A percentile compares a stretch with the other conserved stretches of the same genome.
phyloP scores from a whole-genome alignment of 2,797 vertebrate genomes.

The Okamejei kenojei region DNA sequence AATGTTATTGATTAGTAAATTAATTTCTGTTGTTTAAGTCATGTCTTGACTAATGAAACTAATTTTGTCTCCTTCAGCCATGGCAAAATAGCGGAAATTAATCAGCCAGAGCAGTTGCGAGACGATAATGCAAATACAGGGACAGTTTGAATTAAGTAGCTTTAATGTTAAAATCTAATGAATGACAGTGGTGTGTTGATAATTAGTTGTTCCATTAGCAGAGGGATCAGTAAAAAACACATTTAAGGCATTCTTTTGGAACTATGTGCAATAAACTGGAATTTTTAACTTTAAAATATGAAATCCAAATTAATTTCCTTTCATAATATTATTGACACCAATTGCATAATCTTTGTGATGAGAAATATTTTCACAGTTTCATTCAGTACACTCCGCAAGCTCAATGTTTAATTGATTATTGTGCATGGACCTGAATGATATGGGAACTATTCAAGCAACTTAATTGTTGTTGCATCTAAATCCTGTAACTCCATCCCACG shows the following conservation, averaged over 20 bases:
- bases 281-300: background rate
- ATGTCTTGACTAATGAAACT: background rate
- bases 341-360: background rate
- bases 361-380: background rate
- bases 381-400: background rate
- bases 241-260: background rate
- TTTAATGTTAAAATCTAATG: background rate
- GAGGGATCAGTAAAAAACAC: background rate
- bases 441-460: background rate
- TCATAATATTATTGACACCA: background rate
- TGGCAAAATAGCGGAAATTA: background rate
- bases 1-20: background rate
- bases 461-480: no score
- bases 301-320: background rate
- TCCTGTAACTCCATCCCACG: no score
- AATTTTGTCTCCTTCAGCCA: background rate
- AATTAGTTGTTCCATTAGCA: background rate
- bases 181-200: background rate
- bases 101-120: background rate
- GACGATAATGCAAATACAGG: slow-evolving; percentile 3
- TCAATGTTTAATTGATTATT: background rate
- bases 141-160: background rate
- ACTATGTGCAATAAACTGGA: background rate
- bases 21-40: background rate
- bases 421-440: background rate